Percentiles rank a stretch among this genome's conserved stretches.
phyloP scores from a whole-genome alignment of 2,888 invertebrate species.

The Mactromeris polynyma region DNA sequence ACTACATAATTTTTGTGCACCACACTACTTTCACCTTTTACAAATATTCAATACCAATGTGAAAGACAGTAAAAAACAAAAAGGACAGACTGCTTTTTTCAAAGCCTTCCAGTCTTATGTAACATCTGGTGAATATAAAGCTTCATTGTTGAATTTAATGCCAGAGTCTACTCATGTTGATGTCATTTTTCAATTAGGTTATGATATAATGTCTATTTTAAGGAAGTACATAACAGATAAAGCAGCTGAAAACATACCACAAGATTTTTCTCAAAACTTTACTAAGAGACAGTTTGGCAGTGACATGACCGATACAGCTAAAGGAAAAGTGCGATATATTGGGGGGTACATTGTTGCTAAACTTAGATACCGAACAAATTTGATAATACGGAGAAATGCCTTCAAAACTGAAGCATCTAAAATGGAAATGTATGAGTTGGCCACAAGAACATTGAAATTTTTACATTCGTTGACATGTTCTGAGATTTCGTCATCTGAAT shows the following conservation, averaged over 20 bases:
- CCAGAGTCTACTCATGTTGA: slow-evolving; percentile 22
- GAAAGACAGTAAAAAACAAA: not conserved
- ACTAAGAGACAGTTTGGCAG: slow-evolving; percentile 2
- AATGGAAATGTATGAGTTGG: no score
- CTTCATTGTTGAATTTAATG: slow-evolving; percentile 24
- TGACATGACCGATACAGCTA: slow-evolving; percentile 28
- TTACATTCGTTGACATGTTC: no score
- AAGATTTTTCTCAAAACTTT: not conserved
- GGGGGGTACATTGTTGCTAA: slow-evolving; percentile 25
- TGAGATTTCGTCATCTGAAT: not conserved
- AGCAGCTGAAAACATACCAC: no score
- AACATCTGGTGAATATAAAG: slow-evolving; percentile 14
- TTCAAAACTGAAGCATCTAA: no score
- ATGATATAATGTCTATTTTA: no score
- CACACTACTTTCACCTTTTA: no score
- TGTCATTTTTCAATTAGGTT: not conserved
- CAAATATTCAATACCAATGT: no score
- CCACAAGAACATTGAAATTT: no score
- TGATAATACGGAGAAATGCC: not conserved
- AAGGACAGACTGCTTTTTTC: slow-evolving; percentile 10
- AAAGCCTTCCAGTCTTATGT: slow-evolving; percentile 13
- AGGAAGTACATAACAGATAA: no score
- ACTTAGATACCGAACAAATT: slow-evolving; percentile 27
- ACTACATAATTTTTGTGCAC: slow-evolving; percentile 2
- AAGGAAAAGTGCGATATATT: slow-evolving; percentile 28